Percentiles rank a stretch among this genome's conserved stretches.
Evolutionary conservation across 1,140 invertebrate genomes (phyloP).

Genomic region (Carposina sasakii): DNA sequence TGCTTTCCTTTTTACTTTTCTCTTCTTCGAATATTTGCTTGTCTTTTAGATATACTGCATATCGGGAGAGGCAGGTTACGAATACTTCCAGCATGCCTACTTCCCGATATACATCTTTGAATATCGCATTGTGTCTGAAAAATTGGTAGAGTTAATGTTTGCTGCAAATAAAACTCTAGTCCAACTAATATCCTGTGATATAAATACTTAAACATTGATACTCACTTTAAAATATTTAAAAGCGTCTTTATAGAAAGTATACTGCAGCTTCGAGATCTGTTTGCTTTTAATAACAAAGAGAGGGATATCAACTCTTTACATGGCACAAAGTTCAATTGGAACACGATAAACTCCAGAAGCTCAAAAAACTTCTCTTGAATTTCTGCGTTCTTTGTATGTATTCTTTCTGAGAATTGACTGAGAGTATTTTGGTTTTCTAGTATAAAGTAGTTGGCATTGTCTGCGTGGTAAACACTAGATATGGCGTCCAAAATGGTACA

Average conservation of each 20-base stretch:
- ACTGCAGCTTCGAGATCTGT: conserved; percentile 84
- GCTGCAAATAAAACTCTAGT: too few relatives aligned
- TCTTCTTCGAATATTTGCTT: conserved; percentile 71
- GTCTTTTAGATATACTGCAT: conserved; percentile 85
- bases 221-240: conserved; percentile 87
- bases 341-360: conserved; percentile 95
- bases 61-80: conserved; percentile 92
- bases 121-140: conserved; percentile 88
- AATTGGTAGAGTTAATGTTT: too few relatives aligned
- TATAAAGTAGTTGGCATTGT: conserved; percentile 99
- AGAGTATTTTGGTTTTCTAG: conserved; percentile 96
- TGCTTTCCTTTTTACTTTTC: conserved; percentile 35
- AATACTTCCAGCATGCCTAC: conserved; percentile 98
- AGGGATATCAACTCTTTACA: conserved; percentile 98
- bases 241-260: conserved; percentile 92
- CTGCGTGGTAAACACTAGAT: conserved; percentile 96
- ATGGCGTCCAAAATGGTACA: conserved; percentile 96
- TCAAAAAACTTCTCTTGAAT: conserved; percentile 98
- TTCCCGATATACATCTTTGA: conserved; percentile 98
- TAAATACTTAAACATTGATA: conserved; percentile 12
- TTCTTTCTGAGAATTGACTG: conserved; percentile 96
- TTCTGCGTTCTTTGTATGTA: conserved; percentile 90
- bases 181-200: not conserved
- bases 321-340: conserved; percentile 98
- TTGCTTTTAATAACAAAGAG: conserved; percentile 92